Evolutionary conservation across 1,140 invertebrate species (phyloP).

Genomic region (Parasteatoda tepidariorum): DNA sequence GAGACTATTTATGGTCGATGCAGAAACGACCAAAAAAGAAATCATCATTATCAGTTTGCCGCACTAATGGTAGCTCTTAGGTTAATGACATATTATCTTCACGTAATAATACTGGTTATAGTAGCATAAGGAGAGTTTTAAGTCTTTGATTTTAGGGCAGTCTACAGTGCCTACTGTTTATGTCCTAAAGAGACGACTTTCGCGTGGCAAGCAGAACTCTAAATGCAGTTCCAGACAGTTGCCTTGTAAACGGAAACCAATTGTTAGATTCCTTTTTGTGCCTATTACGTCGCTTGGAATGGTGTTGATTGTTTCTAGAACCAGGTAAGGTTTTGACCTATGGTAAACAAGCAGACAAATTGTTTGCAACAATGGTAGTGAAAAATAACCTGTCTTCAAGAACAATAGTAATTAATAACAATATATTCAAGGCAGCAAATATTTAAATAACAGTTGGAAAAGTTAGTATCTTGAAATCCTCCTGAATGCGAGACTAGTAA

Average conservation of each 20-base stretch:
- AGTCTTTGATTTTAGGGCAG: background rate
- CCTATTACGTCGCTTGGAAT: background rate
- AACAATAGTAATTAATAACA: too few relatives aligned
- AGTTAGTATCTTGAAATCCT: too few relatives aligned
- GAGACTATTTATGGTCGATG: background rate
- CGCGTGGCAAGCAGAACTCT: background rate
- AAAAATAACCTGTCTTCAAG: too few relatives aligned
- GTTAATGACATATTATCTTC: constrained; percentile 45
- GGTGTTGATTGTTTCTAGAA: too few relatives aligned
- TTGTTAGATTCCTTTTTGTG: background rate
- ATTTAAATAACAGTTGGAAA: too few relatives aligned
- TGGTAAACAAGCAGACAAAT: too few relatives aligned
- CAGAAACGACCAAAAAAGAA: background rate
- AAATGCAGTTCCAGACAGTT: background rate
- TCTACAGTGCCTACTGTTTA: constrained; percentile 13
- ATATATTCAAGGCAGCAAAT: too few relatives aligned
- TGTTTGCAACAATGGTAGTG: too few relatives aligned
- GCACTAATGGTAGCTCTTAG: constrained; percentile 31
- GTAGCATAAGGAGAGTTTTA: background rate
- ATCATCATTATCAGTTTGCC: constrained; percentile 39
- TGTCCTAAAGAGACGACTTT: too few relatives aligned
- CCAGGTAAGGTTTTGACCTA: too few relatives aligned
- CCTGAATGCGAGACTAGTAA: too few relatives aligned
- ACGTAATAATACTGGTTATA: constrained; percentile 35
- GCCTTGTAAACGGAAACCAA: background rate